Evolutionary conservation across 2,888 invertebrate genomes (phyloP).

Genomic region (Onchidella celtica): DNA sequence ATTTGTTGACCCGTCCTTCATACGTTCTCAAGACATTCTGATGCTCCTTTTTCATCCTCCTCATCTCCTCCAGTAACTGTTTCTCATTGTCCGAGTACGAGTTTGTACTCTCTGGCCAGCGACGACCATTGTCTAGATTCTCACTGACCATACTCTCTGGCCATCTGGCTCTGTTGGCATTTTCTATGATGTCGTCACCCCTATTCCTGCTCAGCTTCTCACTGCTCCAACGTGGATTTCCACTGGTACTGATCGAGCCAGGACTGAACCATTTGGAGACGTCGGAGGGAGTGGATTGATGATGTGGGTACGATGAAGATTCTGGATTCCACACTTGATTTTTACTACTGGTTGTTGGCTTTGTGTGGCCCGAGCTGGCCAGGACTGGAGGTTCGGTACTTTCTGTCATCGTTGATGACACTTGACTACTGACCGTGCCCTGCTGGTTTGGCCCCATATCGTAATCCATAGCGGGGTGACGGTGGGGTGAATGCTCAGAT

Average conservation of each 20-base stretch:
- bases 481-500: background rate
- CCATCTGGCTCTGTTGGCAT: background rate
- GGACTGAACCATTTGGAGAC: conserved; percentile 15
- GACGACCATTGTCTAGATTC: conserved; percentile 48
- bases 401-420: background rate
- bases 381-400: background rate
- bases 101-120: conserved; percentile 62
- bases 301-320: background rate
- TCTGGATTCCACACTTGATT: background rate
- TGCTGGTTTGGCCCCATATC: background rate
- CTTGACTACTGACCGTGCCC: background rate
- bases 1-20: conserved; percentile 74
- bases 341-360: background rate
- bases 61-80: conserved; percentile 77
- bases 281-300: background rate
- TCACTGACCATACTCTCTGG: conserved; percentile 40
- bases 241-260: background rate
- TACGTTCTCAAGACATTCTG: conserved; percentile 72
- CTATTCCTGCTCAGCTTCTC: background rate
- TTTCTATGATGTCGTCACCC: background rate
- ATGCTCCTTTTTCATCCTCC: conserved; percentile 75
- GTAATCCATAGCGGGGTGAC: background rate
- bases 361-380: background rate
- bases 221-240: background rate
- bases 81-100: conserved; percentile 78